Evolutionary conservation across 2,888 invertebrate genomes (phyloP).

Genomic region (Andrena minutula): DNA sequence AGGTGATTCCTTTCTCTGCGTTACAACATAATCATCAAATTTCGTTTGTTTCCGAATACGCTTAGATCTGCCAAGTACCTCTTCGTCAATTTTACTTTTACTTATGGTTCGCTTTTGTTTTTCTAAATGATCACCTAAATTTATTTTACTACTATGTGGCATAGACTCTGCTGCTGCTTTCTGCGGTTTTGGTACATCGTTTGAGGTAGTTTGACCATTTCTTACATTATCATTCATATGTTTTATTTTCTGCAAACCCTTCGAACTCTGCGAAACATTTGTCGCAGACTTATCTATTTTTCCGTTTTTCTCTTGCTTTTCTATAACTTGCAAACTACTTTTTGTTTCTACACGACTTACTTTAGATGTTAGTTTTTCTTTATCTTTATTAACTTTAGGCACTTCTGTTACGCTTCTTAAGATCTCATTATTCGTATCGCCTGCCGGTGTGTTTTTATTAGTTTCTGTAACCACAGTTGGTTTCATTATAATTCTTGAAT

Average conservation of each 20-base stretch:
- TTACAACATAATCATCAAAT: conserved; percentile 35
- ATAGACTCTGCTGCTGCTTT: background rate
- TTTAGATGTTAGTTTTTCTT: conserved; percentile 17
- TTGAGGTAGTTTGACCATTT: conserved; percentile 37
- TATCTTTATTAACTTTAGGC: conserved; percentile 32
- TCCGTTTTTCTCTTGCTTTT: background rate
- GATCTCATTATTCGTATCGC: conserved; percentile 11
- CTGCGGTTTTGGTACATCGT: conserved; percentile 30
- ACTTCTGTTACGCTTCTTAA: conserved; percentile 34
- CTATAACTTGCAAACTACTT: background rate
- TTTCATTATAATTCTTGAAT: conserved; percentile 23
- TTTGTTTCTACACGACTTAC: conserved; percentile 1
- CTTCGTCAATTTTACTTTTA: conserved; percentile 17
- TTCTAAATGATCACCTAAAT: background rate
- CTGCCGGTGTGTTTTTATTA: background rate
- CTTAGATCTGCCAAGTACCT: conserved; percentile 38
- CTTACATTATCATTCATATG: background rate
- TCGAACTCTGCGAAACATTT: background rate
- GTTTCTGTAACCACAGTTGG: conserved; percentile 2
- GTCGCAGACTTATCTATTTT: conserved; percentile 3
- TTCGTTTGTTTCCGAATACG: conserved; percentile 43
- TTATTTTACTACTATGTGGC: background rate
- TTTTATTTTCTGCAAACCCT: background rate
- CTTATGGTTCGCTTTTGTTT: background rate
- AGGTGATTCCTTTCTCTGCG: background rate